phyloP scores from a whole-genome alignment of 2,113 vertebrate genomes.

The Haliaeetus leucogaster region DNA sequence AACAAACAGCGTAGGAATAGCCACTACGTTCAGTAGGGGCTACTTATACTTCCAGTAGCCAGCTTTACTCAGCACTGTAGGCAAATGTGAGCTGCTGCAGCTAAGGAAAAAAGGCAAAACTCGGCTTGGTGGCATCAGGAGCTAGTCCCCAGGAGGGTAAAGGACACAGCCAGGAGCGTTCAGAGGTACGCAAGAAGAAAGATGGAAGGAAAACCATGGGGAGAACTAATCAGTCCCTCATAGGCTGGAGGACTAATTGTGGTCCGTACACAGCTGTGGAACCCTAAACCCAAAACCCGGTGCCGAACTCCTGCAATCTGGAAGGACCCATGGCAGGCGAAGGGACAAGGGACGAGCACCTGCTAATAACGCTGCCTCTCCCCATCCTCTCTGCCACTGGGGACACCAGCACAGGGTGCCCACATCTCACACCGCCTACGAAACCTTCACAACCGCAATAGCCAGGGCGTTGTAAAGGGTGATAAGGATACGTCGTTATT shows the following conservation, averaged over 20 bases:
- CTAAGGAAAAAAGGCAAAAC: neutral
- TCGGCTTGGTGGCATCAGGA: neutral
- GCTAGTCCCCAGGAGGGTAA: neutral
- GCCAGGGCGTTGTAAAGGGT: neutral
- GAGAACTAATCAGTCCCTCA: neutral
- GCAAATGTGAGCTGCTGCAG: neutral
- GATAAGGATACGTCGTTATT: neutral
- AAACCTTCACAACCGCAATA: neutral
- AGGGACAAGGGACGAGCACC: neutral
- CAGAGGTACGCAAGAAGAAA: neutral
- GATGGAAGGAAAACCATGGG: neutral
- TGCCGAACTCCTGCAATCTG: fast-evolving
- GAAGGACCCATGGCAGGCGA: neutral
- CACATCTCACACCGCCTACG: neutral
- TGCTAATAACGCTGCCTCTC: neutral
- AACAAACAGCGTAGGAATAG: fast-evolving
- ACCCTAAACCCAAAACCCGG: neutral
- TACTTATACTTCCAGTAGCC: fast-evolving
- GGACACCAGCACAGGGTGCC: neutral
- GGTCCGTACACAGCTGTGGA: neutral
- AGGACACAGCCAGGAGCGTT: neutral
- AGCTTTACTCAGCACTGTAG: neutral
- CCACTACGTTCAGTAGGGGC: no score
- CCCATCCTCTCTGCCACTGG: neutral
- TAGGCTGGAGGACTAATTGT: neutral